Base-by-base conservation (phyloP, 1,140 invertebrate genomes). In the Orchesella cincta region DNA sequence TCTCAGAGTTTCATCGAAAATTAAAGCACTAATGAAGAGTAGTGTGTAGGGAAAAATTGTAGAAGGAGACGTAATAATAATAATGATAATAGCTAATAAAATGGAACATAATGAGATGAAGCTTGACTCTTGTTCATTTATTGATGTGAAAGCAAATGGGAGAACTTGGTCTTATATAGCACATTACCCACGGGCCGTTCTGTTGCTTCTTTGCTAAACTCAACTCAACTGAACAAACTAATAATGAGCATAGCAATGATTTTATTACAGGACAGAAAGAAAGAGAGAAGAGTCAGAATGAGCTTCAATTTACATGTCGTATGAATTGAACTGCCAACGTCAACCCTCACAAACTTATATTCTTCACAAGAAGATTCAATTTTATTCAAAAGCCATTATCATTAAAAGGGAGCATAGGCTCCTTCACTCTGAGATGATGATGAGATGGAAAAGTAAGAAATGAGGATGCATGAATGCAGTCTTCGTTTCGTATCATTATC, bases 361-460 rank as follows among this genome's bases (percentile, higher is more conserved):
- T 46, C 5, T 18, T 8, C 52, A 57, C 23, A 57, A 57, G 52
- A 57, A 57, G 52, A 57, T 57, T 57, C 52, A 57, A 57, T 57
- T 57, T 57, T 57, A 57, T 57, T 57, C 52, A 57, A 57, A 57
- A 57, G 52, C 52, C 52, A 57, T 57, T 57, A 57, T 57, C 52
- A 57, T 57, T 57, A 57, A 57, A 57, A 57, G 52, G 52, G 52
- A 14, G 52, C 52, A 57, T 57, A 57, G 52, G 12, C 52, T 57
- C 52, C 52, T 57, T 57, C 14, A n/a, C 23, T 57, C 52, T 57
- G 8, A n/a, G 52, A 57, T 26, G 52, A 57, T 57, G 52, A 57
- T 57, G 52, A 57, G 52, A 57, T 57, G 52, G 8, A 57, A 57
- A 57, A 57, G 52, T 57, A 57, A 57, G 52, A 57, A 57, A 57